phyloP scores from a whole-genome alignment of 2,888 invertebrate species.

The Thereva nobilitata region DNA sequence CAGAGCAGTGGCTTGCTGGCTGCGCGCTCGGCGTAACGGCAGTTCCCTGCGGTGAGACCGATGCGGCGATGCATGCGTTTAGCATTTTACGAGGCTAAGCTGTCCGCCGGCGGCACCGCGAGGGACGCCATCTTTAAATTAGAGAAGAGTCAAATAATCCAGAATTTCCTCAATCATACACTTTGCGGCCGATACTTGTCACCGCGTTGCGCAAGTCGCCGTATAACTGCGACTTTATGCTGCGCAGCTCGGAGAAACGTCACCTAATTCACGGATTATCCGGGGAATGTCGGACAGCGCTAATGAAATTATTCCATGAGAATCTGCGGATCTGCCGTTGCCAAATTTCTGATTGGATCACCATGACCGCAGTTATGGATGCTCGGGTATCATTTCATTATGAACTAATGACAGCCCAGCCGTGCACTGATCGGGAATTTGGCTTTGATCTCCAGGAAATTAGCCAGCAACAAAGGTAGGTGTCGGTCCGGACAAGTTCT shows the following conservation, averaged over 20 bases:
- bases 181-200: conserved; percentile 14
- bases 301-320: conserved; percentile 23
- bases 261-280: conserved; percentile 39
- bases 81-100: conserved; percentile 35
- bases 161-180: conserved; percentile 2
- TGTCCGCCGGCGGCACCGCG: conserved; percentile 4
- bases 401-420: no score
- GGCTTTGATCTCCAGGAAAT: no score
- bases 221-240: conserved; percentile 19
- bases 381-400: no score
- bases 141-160: conserved; percentile 14
- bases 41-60: conserved; percentile 18
- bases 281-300: conserved; percentile 14
- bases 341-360: conserved; percentile 21
- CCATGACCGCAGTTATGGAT: no score
- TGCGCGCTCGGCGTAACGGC: conserved; percentile 13
- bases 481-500: no score
- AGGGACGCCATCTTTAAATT: background rate
- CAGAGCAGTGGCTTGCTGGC: conserved; percentile 17
- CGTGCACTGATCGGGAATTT: no score
- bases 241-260: conserved; percentile 34
- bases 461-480: no score
- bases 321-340: conserved; percentile 6
- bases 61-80: conserved; percentile 37
- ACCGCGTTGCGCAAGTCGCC: background rate